phyloP scores from a whole-genome alignment of 2,888 invertebrate species.

The Agapetus fuscipes region DNA sequence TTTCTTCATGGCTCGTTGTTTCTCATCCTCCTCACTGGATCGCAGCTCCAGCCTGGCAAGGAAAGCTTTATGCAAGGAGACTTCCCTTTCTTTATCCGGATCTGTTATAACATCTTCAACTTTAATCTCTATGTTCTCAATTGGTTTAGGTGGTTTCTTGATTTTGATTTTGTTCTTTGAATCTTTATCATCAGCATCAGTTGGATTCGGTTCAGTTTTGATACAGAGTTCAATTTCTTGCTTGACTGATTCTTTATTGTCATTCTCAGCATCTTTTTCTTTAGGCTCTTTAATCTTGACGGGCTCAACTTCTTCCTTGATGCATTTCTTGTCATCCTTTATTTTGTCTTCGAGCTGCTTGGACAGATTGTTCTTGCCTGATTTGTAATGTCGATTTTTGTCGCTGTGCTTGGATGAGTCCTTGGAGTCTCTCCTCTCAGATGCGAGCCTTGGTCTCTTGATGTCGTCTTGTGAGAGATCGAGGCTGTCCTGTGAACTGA shows the following conservation, averaged over 20 bases:
- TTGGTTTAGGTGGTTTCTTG: constrained; percentile 25
- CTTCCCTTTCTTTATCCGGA: constrained; percentile 25
- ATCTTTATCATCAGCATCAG: too few relatives aligned
- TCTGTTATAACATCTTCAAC: constrained; percentile 22
- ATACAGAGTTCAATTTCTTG: too few relatives aligned
- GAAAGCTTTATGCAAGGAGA: constrained; percentile 47
- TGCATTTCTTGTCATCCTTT: constrained; percentile 49
- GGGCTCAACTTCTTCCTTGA: constrained; percentile 38
- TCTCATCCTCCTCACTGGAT: constrained; percentile 51
- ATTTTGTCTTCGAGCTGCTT: constrained; percentile 51
- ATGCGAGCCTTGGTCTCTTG: constrained; percentile 51
- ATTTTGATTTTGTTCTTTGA: constrained; percentile 15
- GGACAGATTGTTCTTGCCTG: constrained; percentile 48
- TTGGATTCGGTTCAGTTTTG: too few relatives aligned
- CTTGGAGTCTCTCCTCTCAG: constrained; percentile 62
- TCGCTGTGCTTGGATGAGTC: constrained; percentile 39
- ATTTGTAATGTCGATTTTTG: constrained; percentile 43
- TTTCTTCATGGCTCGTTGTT: constrained; percentile 43
- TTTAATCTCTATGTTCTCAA: constrained; percentile 25
- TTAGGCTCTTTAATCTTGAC: constrained; percentile 32
- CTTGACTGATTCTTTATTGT: constrained; percentile 19
- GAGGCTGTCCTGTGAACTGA: constrained; percentile 66
- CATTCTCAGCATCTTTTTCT: constrained; percentile 28
- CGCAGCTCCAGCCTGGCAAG: constrained; percentile 47
- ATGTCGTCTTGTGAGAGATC: constrained; percentile 48